Evolutionary conservation across 2,113 vertebrate genomes (phyloP).

Genomic region (Lota lota): DNA sequence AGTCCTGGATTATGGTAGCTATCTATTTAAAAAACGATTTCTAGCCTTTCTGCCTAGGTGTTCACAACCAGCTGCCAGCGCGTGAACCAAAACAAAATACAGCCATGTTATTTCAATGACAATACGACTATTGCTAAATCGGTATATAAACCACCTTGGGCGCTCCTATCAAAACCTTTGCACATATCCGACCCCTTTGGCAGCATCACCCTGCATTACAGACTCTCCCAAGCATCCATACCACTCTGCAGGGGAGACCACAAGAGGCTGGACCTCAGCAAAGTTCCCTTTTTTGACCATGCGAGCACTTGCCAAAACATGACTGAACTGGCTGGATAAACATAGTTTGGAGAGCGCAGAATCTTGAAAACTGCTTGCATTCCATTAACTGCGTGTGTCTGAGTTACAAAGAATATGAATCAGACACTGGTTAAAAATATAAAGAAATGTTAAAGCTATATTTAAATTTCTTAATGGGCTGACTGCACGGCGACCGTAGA

Average conservation of each 20-base stretch:
- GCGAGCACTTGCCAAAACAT: constrained; percentile 21
- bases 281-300: constrained; percentile 45
- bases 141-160: constrained; percentile 15
- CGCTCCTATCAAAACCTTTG: constrained; percentile 10
- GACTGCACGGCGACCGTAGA: constrained; percentile 3
- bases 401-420: constrained; percentile 4
- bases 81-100: constrained; percentile 11
- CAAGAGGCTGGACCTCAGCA: constrained; percentile 18
- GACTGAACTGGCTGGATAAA: constrained; percentile 47
- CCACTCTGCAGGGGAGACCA: constrained; percentile 28
- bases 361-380: constrained; percentile 10
- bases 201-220: constrained; percentile 50
- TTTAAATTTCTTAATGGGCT: too few species aligned
- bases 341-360: constrained; percentile 23
- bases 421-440: neutral
- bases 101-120: constrained; percentile 45
- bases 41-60: neutral
- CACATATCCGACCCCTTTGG: constrained; percentile 33
- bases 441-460: too few species aligned
- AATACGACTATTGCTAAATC: constrained; percentile 35
- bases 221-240: constrained; percentile 51
- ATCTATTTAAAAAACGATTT: neutral
- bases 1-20: too few species aligned
- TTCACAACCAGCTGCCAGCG: neutral
- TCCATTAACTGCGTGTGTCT: constrained; percentile 23